Conservation (phyloP, 2,888 invertebrate genomes). For the Ganaspis brasiliensis region DNA sequence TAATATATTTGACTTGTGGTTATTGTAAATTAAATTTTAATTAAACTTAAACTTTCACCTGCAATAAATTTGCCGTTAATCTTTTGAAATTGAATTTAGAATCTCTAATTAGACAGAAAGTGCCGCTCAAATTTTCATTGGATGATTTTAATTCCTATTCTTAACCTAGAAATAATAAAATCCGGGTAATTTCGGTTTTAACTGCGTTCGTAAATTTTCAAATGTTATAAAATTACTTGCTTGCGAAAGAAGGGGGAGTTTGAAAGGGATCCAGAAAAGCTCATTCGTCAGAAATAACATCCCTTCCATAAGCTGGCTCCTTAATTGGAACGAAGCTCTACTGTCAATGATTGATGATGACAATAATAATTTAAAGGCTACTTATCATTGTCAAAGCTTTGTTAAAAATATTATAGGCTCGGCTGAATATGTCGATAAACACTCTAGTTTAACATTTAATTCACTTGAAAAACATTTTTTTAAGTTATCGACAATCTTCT, state of each 20-base stretch:
- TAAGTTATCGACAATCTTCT: too few species aligned
- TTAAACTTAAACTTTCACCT: too few species aligned
- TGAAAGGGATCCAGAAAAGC: not conserved
- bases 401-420: slow-evolving; percentile 1
- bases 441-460: not conserved
- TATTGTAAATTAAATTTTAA: too few species aligned
- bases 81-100: too few species aligned
- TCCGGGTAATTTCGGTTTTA: too few species aligned
- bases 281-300: slow-evolving; percentile 17
- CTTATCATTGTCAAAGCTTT: slow-evolving; percentile 24
- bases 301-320: slow-evolving; percentile 7
- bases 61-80: too few species aligned
- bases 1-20: too few species aligned
- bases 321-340: slow-evolving; percentile 25
- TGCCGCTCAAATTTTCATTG: too few species aligned
- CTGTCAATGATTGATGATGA: slow-evolving; percentile 37
- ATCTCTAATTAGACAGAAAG: too few species aligned
- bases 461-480: not conserved
- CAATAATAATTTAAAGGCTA: slow-evolving; percentile 32
- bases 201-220: not conserved
- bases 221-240: not conserved
- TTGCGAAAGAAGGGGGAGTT: not conserved
- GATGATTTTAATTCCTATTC: too few species aligned
- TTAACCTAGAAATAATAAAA: too few species aligned
- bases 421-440: not conserved